Base-by-base conservation (phyloP, 2,113 vertebrate species). In the Pedetes capensis region DNA sequence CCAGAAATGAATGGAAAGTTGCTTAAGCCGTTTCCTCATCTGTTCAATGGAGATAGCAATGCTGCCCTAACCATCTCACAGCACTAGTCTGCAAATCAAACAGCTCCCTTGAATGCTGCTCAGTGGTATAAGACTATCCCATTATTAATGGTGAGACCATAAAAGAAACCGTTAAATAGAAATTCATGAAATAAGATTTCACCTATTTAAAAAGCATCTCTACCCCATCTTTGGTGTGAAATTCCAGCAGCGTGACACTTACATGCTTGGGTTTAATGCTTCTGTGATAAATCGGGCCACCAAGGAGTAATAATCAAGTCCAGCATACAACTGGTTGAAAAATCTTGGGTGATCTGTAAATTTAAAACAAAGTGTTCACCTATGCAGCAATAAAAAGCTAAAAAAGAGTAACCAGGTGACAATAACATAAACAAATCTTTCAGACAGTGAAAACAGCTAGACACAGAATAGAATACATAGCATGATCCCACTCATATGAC, bases 241-340 rank as follows among this genome's bases (percentile, higher is more conserved):
- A 96, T 61, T 94, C 81, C 13, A 94, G 96, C 49, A 82, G 53
- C 95, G 82, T 8, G 39, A 79, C 53, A 99, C 99, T 99, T 98
- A 99, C 99, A 99, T 96, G 81, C 99, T 99, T 90, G 99, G 98
- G 90, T 99, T 99, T 82, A 99, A 92, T 16, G 99, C 98, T 96
- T 99, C 99, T 14, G 98, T 98, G 86, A 99, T 98, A 97, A 99
- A 99, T 89, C 99, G 98, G 55, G 98, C 99, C 53, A 98, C 99
- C 97, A 99, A 98, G 0, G 99, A 99, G 93, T 99, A 99, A 96
- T 99, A 98, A 97, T 99, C 99, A 96, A 99, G 97, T 57, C 99
- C 99, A 90, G 98, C 99, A 82, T 99, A 99, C 61, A 99, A 97
- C 83, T 99, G 99, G 98, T 99, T 99, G 97, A 99, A 99, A 98